Conservation (phyloP, 2,888 invertebrate species). For the Ceratothoa steindachneri region DNA sequence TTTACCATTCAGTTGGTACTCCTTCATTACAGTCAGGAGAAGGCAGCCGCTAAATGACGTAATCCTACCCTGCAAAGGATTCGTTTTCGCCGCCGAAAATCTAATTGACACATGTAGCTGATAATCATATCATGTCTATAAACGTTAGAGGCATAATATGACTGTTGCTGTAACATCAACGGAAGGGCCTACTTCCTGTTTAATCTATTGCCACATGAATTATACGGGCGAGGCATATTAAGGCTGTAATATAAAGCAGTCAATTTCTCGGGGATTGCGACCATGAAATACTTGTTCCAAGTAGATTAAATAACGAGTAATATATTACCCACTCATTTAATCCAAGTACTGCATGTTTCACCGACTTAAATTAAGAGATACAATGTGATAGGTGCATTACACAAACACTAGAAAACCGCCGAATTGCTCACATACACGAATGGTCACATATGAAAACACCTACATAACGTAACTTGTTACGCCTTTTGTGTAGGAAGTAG, state of each 20-base stretch:
- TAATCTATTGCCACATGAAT: not conserved
- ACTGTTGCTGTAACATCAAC: no score
- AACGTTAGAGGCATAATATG: no score
- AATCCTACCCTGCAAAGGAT: not conserved
- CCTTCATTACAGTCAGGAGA: no score
- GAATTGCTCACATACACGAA: no score
- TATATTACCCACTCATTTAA: not conserved
- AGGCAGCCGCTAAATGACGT: no score
- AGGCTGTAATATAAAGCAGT: not conserved
- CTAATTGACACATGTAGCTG: not conserved
- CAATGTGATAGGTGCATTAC: not conserved
- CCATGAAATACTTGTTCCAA: not conserved
- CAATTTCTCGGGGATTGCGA: not conserved
- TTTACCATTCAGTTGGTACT: no score
- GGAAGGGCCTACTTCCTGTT: not conserved
- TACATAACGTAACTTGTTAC: no score
- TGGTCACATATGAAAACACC: no score
- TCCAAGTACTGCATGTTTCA: not conserved
- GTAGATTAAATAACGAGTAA: not conserved
- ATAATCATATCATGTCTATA: no score
- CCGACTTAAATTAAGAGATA: not conserved
- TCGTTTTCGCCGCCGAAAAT: not conserved
- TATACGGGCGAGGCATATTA: not conserved
- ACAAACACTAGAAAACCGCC: no score
- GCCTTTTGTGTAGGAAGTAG: no score